Base-by-base conservation (phyloP, 2,113 vertebrate species). In the Carlito syrichta region DNA sequence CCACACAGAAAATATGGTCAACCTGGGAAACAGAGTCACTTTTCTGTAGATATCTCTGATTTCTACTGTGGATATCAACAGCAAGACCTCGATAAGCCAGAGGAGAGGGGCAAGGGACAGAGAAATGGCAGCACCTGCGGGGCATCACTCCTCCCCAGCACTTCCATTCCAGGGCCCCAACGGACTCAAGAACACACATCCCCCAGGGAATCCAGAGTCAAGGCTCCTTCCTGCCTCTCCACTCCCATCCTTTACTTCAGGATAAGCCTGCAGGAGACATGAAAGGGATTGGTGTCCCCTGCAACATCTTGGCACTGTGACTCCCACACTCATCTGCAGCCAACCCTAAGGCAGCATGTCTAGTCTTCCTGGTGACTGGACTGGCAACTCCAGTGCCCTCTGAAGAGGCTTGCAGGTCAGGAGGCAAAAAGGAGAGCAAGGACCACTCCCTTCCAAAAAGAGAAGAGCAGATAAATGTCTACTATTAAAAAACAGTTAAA, bases 281-380 rank as follows among this genome's bases (percentile, higher is more conserved):
- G 38, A 68, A 81, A 23, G 45, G 45, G 50, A 81, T 43, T 16
- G 1, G 1, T 30, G 62, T 60, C 27, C 48, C 35, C 63, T 69
- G 2, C 6, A 25, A 4, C 0, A 23, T 23, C 45, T 76, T 54
- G 27, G 38, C 13, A 4, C 68, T 77, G 2, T 11, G 43, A 74
- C 25, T 38, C 1, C 43, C 68, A 27, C 19, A 74, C 27, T 17
- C 1, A 0, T 2, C 12, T 7, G 16, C 25, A 52, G 30, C 22
- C 23, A 13, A 13, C 8, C 35, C 62, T 8, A 27, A 22, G 25
- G 20, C 22, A 62, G 2, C 19, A 7, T 3, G 3, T 20, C 89
- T 50, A 30, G 5, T 45, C 11, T 73, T 32, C 13, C 17, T 0
- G 11, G 12, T 48, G 38, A 66, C 25, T 48, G 50, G 14, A 50